Percentiles rank a stretch among this genome's conserved stretches.
Conservation (phyloP, 2,888 invertebrate genomes). For the Cryptophagus acutangulus region DNA sequence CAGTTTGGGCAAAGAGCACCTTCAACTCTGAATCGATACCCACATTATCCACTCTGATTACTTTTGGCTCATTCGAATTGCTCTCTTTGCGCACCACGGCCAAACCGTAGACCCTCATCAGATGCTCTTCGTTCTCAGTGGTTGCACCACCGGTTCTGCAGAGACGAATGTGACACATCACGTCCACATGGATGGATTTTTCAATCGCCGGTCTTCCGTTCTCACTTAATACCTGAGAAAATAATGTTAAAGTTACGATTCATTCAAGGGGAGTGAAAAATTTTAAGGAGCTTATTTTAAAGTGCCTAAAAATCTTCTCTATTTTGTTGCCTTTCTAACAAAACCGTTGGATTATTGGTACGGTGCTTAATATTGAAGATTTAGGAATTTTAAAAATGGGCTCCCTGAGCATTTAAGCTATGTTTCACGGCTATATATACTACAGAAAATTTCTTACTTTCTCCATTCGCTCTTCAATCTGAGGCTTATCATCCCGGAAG, state of each 20-base stretch:
- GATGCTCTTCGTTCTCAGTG: slow-evolving; percentile 55
- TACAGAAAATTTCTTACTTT: slow-evolving; percentile 50
- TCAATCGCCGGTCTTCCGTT: slow-evolving; percentile 50
- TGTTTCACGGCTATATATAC: too few species aligned
- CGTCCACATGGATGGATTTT: slow-evolving; percentile 64
- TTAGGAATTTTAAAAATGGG: too few species aligned
- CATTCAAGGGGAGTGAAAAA: too few species aligned
- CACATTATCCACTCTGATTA: slow-evolving; percentile 60
- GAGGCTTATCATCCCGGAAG: slow-evolving; percentile 63
- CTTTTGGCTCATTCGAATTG: slow-evolving; percentile 51
- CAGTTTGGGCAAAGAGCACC: slow-evolving; percentile 60
- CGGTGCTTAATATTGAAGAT: too few species aligned
- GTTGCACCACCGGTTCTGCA: slow-evolving; percentile 56
- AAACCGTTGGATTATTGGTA: too few species aligned
- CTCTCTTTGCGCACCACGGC: slow-evolving; percentile 61
- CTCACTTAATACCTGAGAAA: slow-evolving; percentile 31
- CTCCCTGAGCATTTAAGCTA: too few species aligned
- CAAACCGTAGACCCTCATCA: slow-evolving; percentile 64
- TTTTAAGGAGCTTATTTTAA: background rate
- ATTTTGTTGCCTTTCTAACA: background rate
- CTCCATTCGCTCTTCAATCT: slow-evolving; percentile 61
- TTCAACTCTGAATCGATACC: slow-evolving; percentile 66
- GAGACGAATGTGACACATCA: slow-evolving; percentile 62
- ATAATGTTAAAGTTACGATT: background rate
- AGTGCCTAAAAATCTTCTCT: background rate